Evolutionary conservation across 2,888 invertebrate species (phyloP), one percentile per base, ranked within the genome.

Genomic region (Caenorhabditis plicata): DNA sequence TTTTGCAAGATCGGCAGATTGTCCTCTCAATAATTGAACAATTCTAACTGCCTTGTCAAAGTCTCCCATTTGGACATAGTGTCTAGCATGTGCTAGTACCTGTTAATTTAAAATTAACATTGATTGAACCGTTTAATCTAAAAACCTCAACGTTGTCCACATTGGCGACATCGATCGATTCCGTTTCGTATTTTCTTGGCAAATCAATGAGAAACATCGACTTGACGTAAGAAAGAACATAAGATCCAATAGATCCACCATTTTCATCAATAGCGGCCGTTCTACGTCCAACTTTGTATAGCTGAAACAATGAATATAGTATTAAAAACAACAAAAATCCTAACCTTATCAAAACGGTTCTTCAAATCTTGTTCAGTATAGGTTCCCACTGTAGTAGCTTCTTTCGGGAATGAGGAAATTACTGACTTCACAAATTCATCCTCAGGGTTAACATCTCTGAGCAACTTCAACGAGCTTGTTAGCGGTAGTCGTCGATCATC

Each of bases 81-180:
- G 90, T 81, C 90, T 90, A 15, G 94, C 92, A 80, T 93, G 87
- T 73, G 90, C 88, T 33, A 96, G 86, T 71, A 96, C 88, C 73
- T 91, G 56, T 1, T 67, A 46, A 39, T 20, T 33, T 4, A 8
- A 38, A 38, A 38, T 3, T 25, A 7, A 15, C 8, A 15, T 29
- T 9, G 29, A 29, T 11, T 9, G 8, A 29, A 33, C 5, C 15
- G 33, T 9, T 33, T 13, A 9, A n/a, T 17, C 17, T 17, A 31
- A 47, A 17, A 2, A 71, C 71, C 64, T 72, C 70, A 32, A 62
- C 42, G 27, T 72, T 70, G 39, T 75, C 73, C 36, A 72, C 31
- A 74, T 87, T 84, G 22, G 86, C 85, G 73, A 88, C 87, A 81
- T 92, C 89, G 46, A 87, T 71, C 4, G 87, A 87, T 70, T 87